These are phyloP conservation scores for Nebria ingens DNA, from an alignment of 1,140 invertebrate genomes.

Conservation along the genomic window DNA sequence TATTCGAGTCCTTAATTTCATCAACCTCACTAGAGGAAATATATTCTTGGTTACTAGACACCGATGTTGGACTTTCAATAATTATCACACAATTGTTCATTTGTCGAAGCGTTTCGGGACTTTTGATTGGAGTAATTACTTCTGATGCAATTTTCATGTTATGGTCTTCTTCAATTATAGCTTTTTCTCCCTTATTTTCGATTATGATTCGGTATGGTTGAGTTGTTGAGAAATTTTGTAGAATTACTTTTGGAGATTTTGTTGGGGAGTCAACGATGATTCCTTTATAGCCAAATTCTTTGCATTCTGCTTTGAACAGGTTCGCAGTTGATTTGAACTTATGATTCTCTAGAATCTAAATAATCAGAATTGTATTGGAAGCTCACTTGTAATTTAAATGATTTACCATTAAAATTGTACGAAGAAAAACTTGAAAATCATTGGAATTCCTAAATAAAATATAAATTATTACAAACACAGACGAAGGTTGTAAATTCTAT, in stretches of 20 bases:
- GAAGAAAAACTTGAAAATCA: not conserved
- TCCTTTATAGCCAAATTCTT: not conserved
- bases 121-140: too few species aligned
- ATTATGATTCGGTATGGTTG: not conserved
- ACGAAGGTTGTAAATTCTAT: too few species aligned
- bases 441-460: too few species aligned
- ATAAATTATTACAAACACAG: too few species aligned
- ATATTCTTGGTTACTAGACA: too few species aligned
- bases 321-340: not conserved
- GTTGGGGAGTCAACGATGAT: not conserved
- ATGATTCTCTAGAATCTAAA: constrained; percentile 1
- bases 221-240: not conserved
- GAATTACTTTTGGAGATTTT: not conserved
- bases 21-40: too few species aligned
- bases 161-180: too few species aligned
- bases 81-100: too few species aligned
- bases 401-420: not conserved
- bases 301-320: not conserved
- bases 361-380: too few species aligned
- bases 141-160: not conserved
- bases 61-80: too few species aligned
- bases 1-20: not conserved
- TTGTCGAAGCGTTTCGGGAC: too few species aligned
- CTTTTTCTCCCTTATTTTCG: not conserved
- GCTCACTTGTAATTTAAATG: too few species aligned